Percentiles rank a stretch among this genome's conserved stretches.
Conservation (phyloP, 92 coral and sea anemone species). For the Umimayanthus chanpuru region DNA sequence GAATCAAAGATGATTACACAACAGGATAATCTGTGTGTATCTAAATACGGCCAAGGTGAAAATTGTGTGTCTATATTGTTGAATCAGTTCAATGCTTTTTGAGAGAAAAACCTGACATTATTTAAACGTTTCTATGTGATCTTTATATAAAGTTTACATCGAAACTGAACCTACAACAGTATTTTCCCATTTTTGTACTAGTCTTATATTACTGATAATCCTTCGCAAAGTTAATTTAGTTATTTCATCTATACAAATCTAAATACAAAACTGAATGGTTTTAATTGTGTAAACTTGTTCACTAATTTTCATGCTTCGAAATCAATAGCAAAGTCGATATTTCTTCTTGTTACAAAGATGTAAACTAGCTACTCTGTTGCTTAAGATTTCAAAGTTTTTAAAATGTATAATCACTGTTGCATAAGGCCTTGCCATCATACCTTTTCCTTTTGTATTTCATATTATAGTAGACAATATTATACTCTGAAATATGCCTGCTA, state of each 20-base stretch:
- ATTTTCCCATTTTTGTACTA: too few species aligned
- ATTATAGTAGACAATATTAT: neutral
- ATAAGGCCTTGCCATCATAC: neutral
- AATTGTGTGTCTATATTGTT: neutral
- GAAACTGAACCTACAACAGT: neutral
- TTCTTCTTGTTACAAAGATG: neutral
- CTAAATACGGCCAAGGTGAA: neutral
- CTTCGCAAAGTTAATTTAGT: neutral
- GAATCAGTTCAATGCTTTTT: neutral
- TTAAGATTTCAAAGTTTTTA: neutral
- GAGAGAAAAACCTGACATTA: neutral
- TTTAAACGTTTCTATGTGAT: too few species aligned
- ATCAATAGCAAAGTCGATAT: neutral
- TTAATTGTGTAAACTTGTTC: neutral
- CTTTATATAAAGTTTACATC: too few species aligned
- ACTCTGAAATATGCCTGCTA: neutral
- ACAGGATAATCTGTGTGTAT: neutral
- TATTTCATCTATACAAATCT: neutral
- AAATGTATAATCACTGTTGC: too few species aligned
- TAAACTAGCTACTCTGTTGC: neutral
- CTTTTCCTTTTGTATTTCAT: neutral
- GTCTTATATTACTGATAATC: neutral
- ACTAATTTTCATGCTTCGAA: neutral
- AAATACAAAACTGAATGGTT: neutral
- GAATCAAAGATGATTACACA: neutral